Conservation (phyloP, 2,797 vertebrate species). For the Sardinella longiceps region DNA sequence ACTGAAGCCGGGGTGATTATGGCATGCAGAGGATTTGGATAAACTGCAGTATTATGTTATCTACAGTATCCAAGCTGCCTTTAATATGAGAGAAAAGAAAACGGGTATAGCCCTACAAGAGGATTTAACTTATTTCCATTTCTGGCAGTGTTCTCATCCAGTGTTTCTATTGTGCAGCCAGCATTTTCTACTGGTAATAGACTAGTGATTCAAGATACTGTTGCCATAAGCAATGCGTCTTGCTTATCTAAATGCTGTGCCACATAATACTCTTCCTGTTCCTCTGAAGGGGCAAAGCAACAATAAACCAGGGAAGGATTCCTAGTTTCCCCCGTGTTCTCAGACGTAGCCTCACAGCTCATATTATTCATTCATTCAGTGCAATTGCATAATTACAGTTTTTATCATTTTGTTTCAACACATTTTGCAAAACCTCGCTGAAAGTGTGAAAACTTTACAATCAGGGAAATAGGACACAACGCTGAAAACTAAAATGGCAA, state of each 20-base stretch:
- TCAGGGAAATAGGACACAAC: too few species aligned
- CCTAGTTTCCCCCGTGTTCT: neutral
- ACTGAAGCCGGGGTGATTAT: neutral
- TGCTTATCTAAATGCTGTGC: neutral
- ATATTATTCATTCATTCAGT: neutral
- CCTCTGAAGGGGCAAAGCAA: neutral
- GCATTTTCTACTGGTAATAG: too few species aligned
- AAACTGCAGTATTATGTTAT: neutral
- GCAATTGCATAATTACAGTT: too few species aligned
- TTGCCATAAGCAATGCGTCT: neutral
- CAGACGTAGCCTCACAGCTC: neutral
- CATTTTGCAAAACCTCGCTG: too few species aligned
- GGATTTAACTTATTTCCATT: neutral
- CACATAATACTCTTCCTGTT: neutral
- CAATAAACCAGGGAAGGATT: neutral
- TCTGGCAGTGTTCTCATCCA: neutral
- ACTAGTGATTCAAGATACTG: neutral
- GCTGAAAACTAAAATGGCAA: too few species aligned
- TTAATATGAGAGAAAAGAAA: neutral
- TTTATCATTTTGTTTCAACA: too few species aligned
- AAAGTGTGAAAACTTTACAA: too few species aligned
- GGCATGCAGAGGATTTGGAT: neutral
- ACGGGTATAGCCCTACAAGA: neutral
- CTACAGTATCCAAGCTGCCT: neutral
- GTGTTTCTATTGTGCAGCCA: too few species aligned